Percentiles rank a stretch among this genome's conserved stretches.
phyloP scores from a whole-genome alignment of 2,797 vertebrate genomes.

The Podargus strigoides region DNA sequence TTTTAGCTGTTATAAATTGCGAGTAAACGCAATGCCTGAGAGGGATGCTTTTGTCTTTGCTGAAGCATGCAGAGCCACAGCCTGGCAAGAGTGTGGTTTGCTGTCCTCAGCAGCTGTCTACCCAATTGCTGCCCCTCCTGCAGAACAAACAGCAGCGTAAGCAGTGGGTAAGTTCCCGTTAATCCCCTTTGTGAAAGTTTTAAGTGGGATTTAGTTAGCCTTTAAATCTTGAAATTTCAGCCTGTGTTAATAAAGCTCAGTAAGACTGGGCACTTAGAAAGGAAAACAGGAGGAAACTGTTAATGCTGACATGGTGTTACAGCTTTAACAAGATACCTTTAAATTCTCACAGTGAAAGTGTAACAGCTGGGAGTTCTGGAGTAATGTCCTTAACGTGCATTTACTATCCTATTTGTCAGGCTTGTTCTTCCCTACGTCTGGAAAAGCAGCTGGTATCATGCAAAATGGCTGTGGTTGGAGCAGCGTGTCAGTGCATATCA shows the following conservation, averaged over 20 bases:
- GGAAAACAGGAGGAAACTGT: background rate
- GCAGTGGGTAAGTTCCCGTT: background rate
- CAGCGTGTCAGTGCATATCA: background rate
- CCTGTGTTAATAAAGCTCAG: background rate
- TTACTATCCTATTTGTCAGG: background rate
- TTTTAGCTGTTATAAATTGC: background rate
- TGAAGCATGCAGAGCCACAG: fast-evolving
- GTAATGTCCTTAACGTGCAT: background rate
- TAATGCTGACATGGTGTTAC: background rate
- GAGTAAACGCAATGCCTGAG: fast-evolving
- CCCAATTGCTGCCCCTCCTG: background rate
- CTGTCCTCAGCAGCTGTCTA: background rate
- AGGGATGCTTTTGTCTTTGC: background rate
- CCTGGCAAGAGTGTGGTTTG: background rate
- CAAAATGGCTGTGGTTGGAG: background rate
- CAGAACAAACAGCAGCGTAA: background rate
- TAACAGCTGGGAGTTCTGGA: conserved; percentile 1
- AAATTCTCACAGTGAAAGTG: background rate
- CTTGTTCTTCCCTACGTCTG: background rate
- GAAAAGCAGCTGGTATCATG: background rate
- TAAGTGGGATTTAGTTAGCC: background rate
- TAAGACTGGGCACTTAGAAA: background rate
- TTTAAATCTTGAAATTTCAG: background rate
- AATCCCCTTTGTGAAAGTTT: background rate
- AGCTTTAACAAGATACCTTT: background rate